These are phyloP conservation scores for Neomicropteryx cornuta DNA, from an alignment of 1,140 invertebrate species.

Conservation along the genomic window DNA sequence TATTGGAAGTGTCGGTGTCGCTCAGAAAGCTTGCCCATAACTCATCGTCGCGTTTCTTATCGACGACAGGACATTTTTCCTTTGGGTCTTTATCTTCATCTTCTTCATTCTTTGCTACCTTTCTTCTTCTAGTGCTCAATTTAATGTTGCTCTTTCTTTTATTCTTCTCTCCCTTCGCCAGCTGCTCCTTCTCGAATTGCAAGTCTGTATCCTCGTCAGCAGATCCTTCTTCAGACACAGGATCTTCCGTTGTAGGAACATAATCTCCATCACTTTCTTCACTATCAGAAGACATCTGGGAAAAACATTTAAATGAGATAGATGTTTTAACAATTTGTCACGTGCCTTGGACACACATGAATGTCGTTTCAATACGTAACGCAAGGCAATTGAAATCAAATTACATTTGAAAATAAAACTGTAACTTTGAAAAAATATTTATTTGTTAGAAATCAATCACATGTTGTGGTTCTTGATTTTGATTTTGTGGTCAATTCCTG, in stretches of 20 bases:
- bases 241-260: conserved; percentile 31
- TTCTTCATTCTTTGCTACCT: conserved; percentile 13
- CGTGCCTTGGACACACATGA: no score
- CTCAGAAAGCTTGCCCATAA: conserved; percentile 66
- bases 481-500: no score
- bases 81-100: conserved; percentile 20
- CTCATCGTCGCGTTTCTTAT: conserved; percentile 57
- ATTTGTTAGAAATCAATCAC: no score
- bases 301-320: conserved; percentile 5
- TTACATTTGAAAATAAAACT: no score
- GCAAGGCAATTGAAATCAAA: no score
- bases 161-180: conserved; percentile 14
- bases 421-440: no score
- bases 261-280: conserved; percentile 37
- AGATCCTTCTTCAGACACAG: conserved; percentile 33
- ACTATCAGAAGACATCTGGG: conserved; percentile 37
- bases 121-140: conserved; percentile 21
- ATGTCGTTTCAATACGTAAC: no score
- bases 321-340: no score
- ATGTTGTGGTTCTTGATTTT: no score
- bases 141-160: conserved; percentile 27
- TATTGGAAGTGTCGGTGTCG: conserved; percentile 53
- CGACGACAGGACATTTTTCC: conserved; percentile 40
- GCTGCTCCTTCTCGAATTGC: conserved; percentile 27
- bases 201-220: conserved; percentile 32